Evolutionary conservation across 2,113 vertebrate species (phyloP), one percentile per base, ranked within the genome.

Genomic region (Coptodon rendalli): DNA sequence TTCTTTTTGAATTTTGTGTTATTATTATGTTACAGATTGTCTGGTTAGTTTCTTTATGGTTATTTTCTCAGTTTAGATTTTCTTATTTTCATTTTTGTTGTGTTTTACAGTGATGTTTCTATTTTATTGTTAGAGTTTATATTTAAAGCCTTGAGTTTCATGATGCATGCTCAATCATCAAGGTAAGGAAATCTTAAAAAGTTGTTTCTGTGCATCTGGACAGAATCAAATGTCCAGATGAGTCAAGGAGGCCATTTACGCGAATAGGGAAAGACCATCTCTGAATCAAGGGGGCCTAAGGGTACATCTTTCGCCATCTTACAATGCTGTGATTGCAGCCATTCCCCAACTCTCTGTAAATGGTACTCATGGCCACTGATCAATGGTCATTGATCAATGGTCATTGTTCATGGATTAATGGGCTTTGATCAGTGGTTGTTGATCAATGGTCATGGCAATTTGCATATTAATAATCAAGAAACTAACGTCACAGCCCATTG

Each of bases 41-140:
- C 63, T 2, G 34, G 1, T 68, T 68, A 19, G 63, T 45, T 13
- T 45, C 11, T 13, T 45, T 45, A 43, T 12, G 40, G 10, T 22
- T 40, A 68, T 0, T 40, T 68, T 40, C 36, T 68, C n/a, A 0
- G 36, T 68, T 68, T 68, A 68, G 5, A 22, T 38, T 38, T 40
- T 68, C 12, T 71, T 71, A 71, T 40, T 71, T 71, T 71, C 5
- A 24, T 40, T 43, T 71, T 71, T 43, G 0, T 22, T 71, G n/a
- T 0, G 12, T 40, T 40, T 68, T 6, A 68, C 63, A 14, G 36
- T 40, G 11, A 40, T 0, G 5, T 71, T 40, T 71, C n/a, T 22
- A 71, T 71, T 43, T 71, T 14, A 71, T 40, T 40, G n/a, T 71
- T 24, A 24, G 19, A 71, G 36, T 71, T 71, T 71, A 71, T 43